Percentiles rank a stretch among this genome's conserved stretches.
Conservation (phyloP, 1,140 invertebrate genomes). For the Drosophila nigromelanica region DNA sequence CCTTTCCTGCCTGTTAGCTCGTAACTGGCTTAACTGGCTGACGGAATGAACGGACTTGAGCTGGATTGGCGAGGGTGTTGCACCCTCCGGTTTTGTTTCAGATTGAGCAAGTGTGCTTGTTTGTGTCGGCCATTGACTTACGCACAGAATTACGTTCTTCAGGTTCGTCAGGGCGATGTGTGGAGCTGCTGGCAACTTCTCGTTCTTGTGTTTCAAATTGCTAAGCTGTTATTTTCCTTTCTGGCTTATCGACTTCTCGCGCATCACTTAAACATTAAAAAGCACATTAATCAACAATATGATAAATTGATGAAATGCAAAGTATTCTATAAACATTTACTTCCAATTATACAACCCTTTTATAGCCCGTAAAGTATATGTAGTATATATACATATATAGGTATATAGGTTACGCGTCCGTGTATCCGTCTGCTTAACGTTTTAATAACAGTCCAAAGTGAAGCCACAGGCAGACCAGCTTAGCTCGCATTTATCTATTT, state of each 20-base stretch:
- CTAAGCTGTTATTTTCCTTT: slow-evolving; percentile 50
- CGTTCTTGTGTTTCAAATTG: slow-evolving; percentile 8
- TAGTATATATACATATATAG: background rate
- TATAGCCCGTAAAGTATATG: background rate
- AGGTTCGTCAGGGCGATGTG: background rate
- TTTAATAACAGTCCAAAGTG: background rate
- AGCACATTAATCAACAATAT: slow-evolving; percentile 62
- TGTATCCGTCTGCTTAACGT: no score
- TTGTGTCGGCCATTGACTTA: slow-evolving; percentile 20
- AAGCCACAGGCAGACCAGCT: background rate
- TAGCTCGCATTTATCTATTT: slow-evolving; percentile 59
- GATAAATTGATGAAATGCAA: slow-evolving; percentile 21
- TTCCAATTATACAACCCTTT: background rate
- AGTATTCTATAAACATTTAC: background rate
- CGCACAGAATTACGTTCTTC: background rate
- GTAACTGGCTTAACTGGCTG: slow-evolving; percentile 55
- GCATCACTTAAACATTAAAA: slow-evolving; percentile 60
- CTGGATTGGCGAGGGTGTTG: slow-evolving; percentile 24
- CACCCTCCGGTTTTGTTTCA: background rate
- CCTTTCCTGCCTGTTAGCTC: slow-evolving; percentile 31
- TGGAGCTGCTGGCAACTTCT: slow-evolving; percentile 3
- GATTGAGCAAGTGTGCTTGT: background rate
- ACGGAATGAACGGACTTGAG: slow-evolving; percentile 34
- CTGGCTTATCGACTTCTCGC: slow-evolving; percentile 56
- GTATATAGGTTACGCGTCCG: background rate